Base-by-base conservation (phyloP, 2,888 invertebrate species). In the Yponomeuta evonymella region DNA sequence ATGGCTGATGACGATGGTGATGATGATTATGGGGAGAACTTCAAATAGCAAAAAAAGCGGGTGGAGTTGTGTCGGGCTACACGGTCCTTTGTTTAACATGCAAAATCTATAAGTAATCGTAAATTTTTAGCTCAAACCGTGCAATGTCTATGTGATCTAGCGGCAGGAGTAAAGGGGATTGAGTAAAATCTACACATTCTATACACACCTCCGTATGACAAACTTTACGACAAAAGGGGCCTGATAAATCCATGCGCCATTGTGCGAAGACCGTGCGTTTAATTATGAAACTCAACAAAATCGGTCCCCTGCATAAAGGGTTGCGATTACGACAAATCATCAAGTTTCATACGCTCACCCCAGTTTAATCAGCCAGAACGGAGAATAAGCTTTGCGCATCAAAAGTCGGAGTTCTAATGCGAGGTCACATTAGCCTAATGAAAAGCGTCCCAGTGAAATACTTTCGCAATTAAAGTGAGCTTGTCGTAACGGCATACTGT, bases 401-500 rank as follows among this genome's bases (percentile, higher is more conserved):
- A 43, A 48, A 67, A 67, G 67, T 43, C n/a, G 5, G 67, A 65
- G 36, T n/a, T 15, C 23, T 51, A 51, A 51, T 29, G 29, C 12
- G 75, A 74, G 73, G 72, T 72, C 74, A 73, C 83, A 84, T 85
- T 85, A 83, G 79, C 73, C 71, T 84, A 83, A 85, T 85, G 83
- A 82, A 82, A 83, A 83, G 77, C 78, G 75, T 76, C 78, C 79
- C 78, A 75, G 75, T 78, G 81, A 81, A 84, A 85, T 84, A 83
- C 83, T 82, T 83, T 81, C 75, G 79, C 81, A 84, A 84, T 86
- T 83, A 84, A 83, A 84, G 79, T 83, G 82, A 84, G 81, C 83
- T 73, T 79, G 80, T 77, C 74, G 73, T 73, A 75, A 75, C 72
- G 71, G 74, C 75, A 79, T 79, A 79, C 79, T 81, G 79, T 81